Conservation (phyloP, 2,888 invertebrate genomes). For the Ochropacha duplaris region DNA sequence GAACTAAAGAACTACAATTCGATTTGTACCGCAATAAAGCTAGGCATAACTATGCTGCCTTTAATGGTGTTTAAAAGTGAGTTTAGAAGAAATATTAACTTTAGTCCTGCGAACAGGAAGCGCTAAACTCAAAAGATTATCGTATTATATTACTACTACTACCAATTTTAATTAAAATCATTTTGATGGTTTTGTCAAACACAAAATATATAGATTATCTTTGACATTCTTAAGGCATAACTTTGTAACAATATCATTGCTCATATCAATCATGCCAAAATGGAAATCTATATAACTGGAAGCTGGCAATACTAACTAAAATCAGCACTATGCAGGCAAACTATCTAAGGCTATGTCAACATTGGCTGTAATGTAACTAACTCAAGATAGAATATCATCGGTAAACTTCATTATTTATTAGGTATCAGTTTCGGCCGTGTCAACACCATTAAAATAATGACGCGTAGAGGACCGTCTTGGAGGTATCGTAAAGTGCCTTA, state of each 20-base stretch:
- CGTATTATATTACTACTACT: too few species aligned
- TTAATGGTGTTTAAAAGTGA: too few species aligned
- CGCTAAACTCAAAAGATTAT: too few species aligned
- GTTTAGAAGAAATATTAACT: too few species aligned
- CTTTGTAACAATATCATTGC: not conserved
- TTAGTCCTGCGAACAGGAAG: too few species aligned
- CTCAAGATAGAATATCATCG: not conserved
- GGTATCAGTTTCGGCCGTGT: conserved; percentile 22
- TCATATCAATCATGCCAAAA: not conserved
- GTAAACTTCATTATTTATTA: conserved; percentile 19
- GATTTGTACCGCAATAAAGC: too few species aligned
- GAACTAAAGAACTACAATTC: too few species aligned
- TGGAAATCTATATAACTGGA: not conserved
- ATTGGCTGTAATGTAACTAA: not conserved
- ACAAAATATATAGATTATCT: too few species aligned
- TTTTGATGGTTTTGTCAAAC: not conserved
- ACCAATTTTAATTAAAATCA: too few species aligned
- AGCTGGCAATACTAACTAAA: not conserved
- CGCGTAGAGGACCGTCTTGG: not conserved
- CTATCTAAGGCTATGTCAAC: not conserved
- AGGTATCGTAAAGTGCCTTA: not conserved
- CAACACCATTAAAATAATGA: conserved; percentile 10
- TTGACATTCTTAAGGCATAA: not conserved
- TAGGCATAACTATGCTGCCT: too few species aligned
- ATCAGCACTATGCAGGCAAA: not conserved